Evolutionary conservation across 2,888 invertebrate genomes (phyloP).

Genomic region (Apoderus coryli): DNA sequence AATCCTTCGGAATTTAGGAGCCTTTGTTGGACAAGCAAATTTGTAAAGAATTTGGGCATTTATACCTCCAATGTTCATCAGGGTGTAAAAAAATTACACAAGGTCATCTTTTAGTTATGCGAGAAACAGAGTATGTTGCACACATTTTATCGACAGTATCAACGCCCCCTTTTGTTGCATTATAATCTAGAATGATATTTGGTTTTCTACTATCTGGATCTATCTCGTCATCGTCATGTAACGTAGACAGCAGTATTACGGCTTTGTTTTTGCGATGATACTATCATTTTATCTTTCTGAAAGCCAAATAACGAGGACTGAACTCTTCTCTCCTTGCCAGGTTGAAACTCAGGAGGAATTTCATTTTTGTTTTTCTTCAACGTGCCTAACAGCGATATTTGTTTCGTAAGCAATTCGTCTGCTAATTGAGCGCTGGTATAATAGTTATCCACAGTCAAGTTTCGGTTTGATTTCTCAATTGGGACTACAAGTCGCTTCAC

Average conservation of each 20-base stretch:
- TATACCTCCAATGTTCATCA: slow-evolving; percentile 9
- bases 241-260: slow-evolving; percentile 15
- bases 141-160: slow-evolving; percentile 11
- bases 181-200: slow-evolving; percentile 14
- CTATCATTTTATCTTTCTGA: slow-evolving; percentile 10
- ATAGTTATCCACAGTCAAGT: slow-evolving; percentile 17
- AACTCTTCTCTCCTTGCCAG: slow-evolving; percentile 9
- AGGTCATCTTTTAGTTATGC: slow-evolving; percentile 10
- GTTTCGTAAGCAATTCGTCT: slow-evolving; percentile 12
- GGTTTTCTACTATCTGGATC: slow-evolving; percentile 11
- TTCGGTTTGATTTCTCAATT: slow-evolving; percentile 16
- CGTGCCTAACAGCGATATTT: slow-evolving; percentile 14
- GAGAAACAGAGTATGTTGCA: slow-evolving; percentile 6
- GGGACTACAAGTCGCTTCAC: slow-evolving; percentile 13
- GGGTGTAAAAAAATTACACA: slow-evolving; percentile 6
- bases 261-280: slow-evolving; percentile 10
- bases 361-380: too few species aligned
- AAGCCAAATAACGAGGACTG: slow-evolving; percentile 11
- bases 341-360: slow-evolving; percentile 20
- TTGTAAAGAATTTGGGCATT: slow-evolving; percentile 14
- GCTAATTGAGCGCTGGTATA: slow-evolving; percentile 15
- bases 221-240: slow-evolving; percentile 14
- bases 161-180: slow-evolving; percentile 10
- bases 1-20: slow-evolving; percentile 14
- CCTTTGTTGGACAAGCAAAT: slow-evolving; percentile 12